Evolutionary conservation across 2,113 vertebrate species (phyloP).

Genomic region (Empidonax alnorum): DNA sequence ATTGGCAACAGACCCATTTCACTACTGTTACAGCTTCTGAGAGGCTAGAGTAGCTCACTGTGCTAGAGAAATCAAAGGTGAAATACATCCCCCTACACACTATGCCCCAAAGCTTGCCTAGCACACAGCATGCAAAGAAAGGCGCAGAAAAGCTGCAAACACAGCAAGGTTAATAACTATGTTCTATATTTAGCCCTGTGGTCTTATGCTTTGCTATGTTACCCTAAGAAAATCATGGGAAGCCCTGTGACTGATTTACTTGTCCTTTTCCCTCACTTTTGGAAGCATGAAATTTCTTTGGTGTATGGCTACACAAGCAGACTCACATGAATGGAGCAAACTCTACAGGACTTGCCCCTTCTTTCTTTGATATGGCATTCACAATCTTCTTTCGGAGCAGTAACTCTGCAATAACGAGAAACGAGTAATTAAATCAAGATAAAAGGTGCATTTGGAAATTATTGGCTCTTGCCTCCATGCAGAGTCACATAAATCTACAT

Average conservation of each 20-base stretch:
- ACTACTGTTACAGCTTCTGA: background rate
- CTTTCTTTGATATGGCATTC: background rate
- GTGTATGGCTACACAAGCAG: background rate
- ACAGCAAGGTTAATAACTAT: background rate
- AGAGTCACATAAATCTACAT: background rate
- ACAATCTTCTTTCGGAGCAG: background rate
- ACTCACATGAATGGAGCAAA: background rate
- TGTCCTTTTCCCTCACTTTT: background rate
- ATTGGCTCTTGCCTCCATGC: background rate
- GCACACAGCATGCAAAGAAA: background rate
- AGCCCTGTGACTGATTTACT: background rate
- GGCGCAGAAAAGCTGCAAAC: background rate
- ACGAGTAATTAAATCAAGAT: background rate
- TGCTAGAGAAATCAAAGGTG: background rate
- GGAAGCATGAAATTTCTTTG: background rate
- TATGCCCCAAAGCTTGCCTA: background rate
- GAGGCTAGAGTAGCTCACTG: background rate
- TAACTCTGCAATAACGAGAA: background rate
- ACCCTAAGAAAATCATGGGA: background rate
- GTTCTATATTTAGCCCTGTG: background rate
- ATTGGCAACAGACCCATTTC: background rate
- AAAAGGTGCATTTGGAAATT: background rate
- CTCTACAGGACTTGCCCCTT: background rate
- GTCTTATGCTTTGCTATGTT: background rate
- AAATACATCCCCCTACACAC: background rate